phyloP scores from a whole-genome alignment of 2,888 invertebrate species.

The Cheilosia grossa region DNA sequence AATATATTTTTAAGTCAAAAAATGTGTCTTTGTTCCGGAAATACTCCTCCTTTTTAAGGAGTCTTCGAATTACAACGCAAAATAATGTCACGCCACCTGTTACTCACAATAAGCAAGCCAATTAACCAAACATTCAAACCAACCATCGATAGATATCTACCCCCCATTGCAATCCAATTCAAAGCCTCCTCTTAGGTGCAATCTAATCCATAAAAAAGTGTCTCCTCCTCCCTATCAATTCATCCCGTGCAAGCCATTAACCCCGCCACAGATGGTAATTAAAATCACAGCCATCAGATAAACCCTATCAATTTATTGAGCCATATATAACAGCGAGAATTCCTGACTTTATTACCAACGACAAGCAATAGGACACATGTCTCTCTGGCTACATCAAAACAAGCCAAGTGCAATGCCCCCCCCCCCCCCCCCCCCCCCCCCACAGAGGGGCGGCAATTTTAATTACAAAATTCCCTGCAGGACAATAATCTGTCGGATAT shows the following conservation, averaged over 20 bases:
- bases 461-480: conserved; percentile 62
- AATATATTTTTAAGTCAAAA: no score
- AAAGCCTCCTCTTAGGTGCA: no score
- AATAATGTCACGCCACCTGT: no score
- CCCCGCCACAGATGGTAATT: conserved; percentile 47
- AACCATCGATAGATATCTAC: no score
- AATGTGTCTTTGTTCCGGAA: no score
- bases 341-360: conserved; percentile 54
- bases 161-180: no score
- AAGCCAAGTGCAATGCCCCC: conserved; percentile 50
- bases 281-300: conserved; percentile 51
- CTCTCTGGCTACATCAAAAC: conserved; percentile 11
- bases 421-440: not conserved
- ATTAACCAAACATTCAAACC: no score
- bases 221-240: conserved; percentile 10
- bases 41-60: no score
- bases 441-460: conserved; percentile 40
- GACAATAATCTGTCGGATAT: conserved; percentile 45
- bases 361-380: conserved; percentile 29
- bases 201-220: no score
- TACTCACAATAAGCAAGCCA: no score
- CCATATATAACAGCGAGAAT: conserved; percentile 31
- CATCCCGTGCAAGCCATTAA: conserved; percentile 31
- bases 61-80: no score
- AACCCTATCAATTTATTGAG: conserved; percentile 60